Conservation (phyloP, 2,888 invertebrate genomes). For the Thalpophila matura region DNA sequence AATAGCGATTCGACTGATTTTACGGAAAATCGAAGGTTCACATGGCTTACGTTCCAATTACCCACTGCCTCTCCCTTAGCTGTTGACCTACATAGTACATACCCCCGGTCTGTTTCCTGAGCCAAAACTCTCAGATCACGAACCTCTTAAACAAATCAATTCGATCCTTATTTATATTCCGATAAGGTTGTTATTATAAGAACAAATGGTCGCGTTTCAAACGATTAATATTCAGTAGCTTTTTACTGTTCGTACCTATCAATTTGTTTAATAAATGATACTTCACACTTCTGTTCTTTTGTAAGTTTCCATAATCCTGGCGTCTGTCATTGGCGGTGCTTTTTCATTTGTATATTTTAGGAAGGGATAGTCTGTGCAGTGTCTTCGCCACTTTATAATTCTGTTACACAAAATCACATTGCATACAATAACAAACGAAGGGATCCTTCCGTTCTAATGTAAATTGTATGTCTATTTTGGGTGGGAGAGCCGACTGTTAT, state of each 20-base stretch:
- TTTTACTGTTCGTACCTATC: constrained; percentile 72
- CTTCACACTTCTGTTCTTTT: constrained; percentile 64
- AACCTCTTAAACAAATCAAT: constrained; percentile 64
- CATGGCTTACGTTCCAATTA: constrained; percentile 73
- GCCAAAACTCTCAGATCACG: constrained; percentile 65
- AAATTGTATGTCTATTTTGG: constrained; percentile 24
- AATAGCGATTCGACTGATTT: constrained; percentile 57
- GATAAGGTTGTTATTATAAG: constrained; percentile 64
- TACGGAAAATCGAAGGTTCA: constrained; percentile 70
- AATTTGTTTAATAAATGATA: constrained; percentile 71
- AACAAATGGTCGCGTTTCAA: constrained; percentile 48
- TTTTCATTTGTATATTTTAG: constrained; percentile 40
- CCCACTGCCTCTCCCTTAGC: constrained; percentile 67
- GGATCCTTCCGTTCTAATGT: constrained; percentile 29
- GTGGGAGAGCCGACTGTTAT: constrained; percentile 22
- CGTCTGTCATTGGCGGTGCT: constrained; percentile 34
- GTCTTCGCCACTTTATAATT: not conserved
- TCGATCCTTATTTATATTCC: constrained; percentile 62
- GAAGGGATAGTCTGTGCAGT: not conserved
- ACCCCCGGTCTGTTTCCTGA: constrained; percentile 58
- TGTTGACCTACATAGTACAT: constrained; percentile 80
- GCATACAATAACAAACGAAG: constrained; percentile 24
- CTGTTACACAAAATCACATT: constrained; percentile 31
- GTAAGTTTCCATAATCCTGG: constrained; percentile 43
- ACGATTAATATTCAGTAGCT: constrained; percentile 71